A percentile compares a stretch with the other conserved stretches of the same genome.
These are phyloP conservation scores for Epinotia nisella DNA, from an alignment of 2,888 invertebrate species.

Conservation along the genomic window DNA sequence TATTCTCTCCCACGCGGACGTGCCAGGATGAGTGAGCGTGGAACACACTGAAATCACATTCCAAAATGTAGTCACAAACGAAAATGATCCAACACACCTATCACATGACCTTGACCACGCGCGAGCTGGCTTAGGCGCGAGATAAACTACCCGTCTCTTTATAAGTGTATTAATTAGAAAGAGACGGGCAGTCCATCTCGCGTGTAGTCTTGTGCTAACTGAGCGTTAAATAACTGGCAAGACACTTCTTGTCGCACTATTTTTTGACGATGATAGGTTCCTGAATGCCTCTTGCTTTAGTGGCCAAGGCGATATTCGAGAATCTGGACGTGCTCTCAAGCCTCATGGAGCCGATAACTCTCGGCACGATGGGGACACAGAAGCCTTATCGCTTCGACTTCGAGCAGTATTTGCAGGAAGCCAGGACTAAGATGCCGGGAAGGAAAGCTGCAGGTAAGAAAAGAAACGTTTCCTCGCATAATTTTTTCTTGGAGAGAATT, in stretches of 20 bases:
- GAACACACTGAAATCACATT: neutral
- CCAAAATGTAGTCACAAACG: neutral
- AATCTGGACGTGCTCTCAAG: conserved; percentile 74
- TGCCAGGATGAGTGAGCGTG: neutral
- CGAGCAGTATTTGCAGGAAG: conserved; percentile 78
- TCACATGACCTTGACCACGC: too few species aligned
- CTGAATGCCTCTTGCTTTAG: conserved; percentile 54
- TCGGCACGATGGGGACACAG: conserved; percentile 79
- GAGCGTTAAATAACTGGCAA: too few species aligned
- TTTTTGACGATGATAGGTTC: neutral
- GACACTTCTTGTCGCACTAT: conserved; percentile 29
- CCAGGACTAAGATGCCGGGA: conserved; percentile 76
- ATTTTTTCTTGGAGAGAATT: too few species aligned
- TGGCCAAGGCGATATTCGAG: conserved; percentile 73
- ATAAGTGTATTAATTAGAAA: too few species aligned
- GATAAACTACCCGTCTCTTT: too few species aligned
- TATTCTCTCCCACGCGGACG: too few species aligned
- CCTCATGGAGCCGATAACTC: conserved; percentile 72
- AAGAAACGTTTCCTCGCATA: neutral
- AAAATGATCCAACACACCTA: neutral
- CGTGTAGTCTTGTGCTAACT: too few species aligned
- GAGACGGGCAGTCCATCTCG: too few species aligned
- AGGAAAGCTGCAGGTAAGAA: conserved; percentile 78
- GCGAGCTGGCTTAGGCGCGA: too few species aligned
- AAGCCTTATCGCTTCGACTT: conserved; percentile 77